Evolutionary conservation across 2,797 vertebrate genomes (phyloP).

Genomic region (Phoebastria nigripes): DNA sequence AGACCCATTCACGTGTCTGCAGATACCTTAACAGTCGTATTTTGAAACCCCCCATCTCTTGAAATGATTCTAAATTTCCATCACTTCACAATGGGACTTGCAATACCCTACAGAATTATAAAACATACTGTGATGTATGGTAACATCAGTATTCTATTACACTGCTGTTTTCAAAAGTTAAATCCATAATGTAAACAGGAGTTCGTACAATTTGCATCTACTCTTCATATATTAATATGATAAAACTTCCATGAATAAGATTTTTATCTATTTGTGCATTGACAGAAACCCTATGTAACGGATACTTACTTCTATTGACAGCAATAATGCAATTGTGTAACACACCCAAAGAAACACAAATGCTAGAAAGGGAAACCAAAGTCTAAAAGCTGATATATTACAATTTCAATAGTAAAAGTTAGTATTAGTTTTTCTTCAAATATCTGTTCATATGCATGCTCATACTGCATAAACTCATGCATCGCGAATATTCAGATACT

Average conservation of each 20-base stretch:
- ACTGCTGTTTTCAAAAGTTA: not conserved
- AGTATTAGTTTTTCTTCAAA: not conserved
- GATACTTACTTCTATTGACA: not conserved
- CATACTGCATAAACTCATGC: not conserved
- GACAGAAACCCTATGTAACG: not conserved
- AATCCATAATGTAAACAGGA: not conserved
- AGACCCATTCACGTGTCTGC: not conserved
- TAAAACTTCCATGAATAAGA: not conserved
- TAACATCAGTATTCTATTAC: not conserved
- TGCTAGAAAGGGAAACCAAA: not conserved
- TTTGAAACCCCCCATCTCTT: not conserved
- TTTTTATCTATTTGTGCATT: not conserved
- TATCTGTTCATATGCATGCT: not conserved
- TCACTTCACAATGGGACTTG: not conserved
- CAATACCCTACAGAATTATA: not conserved
- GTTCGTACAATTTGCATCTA: not conserved
- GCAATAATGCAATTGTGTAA: not conserved
- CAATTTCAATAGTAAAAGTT: not conserved
- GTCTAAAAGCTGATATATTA: not conserved
- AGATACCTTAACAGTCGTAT: not conserved
- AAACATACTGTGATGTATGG: not conserved
- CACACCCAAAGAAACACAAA: not conserved
- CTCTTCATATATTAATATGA: not conserved
- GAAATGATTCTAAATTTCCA: not conserved
- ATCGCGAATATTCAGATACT: not conserved